Evolutionary conservation across 2,797 vertebrate species (phyloP), one percentile per base, ranked within the genome.

Genomic region (Antennarius maculatus): DNA sequence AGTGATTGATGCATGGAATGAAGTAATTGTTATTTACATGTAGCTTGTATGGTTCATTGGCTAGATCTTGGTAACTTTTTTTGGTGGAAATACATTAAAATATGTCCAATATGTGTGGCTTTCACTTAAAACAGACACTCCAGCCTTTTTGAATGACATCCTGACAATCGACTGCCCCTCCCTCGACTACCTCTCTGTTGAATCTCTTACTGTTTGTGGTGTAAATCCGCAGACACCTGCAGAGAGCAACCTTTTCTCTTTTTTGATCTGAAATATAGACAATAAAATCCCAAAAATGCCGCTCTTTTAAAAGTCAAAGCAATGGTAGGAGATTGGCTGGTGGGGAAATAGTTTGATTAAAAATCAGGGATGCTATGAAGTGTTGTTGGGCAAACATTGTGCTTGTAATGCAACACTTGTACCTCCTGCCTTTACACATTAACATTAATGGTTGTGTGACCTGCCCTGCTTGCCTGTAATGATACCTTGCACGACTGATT

Each of bases 401-500:
- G 45, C 45, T 66, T 77, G 41, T 66, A 71, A 28, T 58, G 23
- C 16, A 54, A 53, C 12, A 15, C 6, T 31, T 56, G 51, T 49
- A 66, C 37, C 17, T 49, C 23, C 47, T 12, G 18, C 17, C 37
- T 55, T 31, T 41, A 15, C 54, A 45, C 46, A 61, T 51, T 61
- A 76, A 82, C 50, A 59, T 54, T 31, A 11, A 52, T 37, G 52
- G 4, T 12, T 43, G 52, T 63, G 66, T 59, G 65, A 55, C 63
- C 68, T 71, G 39, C 74, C 56, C 74, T 29, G 34, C 55, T 6
- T 58, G 74, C 60, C 51, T 34, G 31, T 78, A 86, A 80, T 69
- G 71, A 88, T 75, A 23, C 71, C 51, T 71, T 42, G 55, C 61
- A 46, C 66, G 3, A 23, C 66, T 62, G 79, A 85, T 75, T 84